Base-by-base conservation (phyloP, 2,888 invertebrate genomes). In the Amphiduros pacificus region DNA sequence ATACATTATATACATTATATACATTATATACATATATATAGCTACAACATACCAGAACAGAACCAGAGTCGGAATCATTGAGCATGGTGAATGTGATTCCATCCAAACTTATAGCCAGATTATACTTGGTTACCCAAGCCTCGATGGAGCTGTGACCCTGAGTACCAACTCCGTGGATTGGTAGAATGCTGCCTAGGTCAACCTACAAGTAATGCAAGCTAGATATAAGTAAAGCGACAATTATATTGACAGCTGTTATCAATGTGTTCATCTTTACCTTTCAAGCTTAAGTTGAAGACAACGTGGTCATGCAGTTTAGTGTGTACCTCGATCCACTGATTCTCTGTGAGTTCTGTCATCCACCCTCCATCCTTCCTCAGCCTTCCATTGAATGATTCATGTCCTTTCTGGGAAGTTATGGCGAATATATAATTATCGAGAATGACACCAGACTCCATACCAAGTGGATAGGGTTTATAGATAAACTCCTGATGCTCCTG, bases 391-490 rank as follows among this genome's bases (percentile, higher is more conserved):
- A n/a, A n/a, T n/a, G n/a, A n/a, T n/a, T n/a, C n/a, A n/a, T n/a
- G n/a, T n/a, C n/a, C n/a, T n/a, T n/a, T n/a, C n/a, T n/a, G n/a
- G n/a, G n/a, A n/a, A n/a, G n/a, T n/a, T n/a, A n/a, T n/a, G n/a
- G n/a, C n/a, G n/a, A n/a, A n/a, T n/a, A n/a, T n/a, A n/a, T n/a
- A n/a, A n/a, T n/a, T n/a, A n/a, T n/a, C n/a, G n/a, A n/a, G n/a
- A n/a, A n/a, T n/a, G n/a, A n/a, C n/a, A 55, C 55, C 58, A 48
- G 58, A 50, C 24, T 58, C 58, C 58, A 58, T 58, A 1, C 58
- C 58, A 9, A 58, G 58, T 17, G 58, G 29, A n/a, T 29, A 44
- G 17, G 58, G 49, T 48, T 58, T 58, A 32, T 48, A 11, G 50
- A 48, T 22, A 27, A 58, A 58, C 27, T 58, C 58, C 31, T 20